Conservation (phyloP, 2,797 vertebrate genomes). For the Synaphobranchus kaupii region DNA sequence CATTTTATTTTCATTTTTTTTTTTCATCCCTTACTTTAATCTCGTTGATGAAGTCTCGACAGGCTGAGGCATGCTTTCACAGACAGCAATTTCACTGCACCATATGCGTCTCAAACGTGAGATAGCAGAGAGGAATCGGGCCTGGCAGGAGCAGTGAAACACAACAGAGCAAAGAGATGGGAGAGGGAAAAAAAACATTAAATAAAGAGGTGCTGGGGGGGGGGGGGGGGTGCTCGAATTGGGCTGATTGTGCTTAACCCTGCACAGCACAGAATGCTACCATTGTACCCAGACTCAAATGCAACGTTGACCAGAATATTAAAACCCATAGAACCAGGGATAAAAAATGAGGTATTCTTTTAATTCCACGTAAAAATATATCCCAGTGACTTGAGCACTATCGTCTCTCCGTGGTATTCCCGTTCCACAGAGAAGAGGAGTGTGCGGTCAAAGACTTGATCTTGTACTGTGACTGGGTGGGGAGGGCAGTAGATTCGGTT, state of each 20-base stretch:
- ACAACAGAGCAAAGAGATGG: slow-evolving; percentile 62
- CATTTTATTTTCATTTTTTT: slow-evolving; percentile 75
- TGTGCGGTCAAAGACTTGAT: slow-evolving; percentile 68
- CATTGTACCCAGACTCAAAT: not conserved
- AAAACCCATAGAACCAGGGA: not conserved
- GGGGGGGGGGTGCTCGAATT: slow-evolving; percentile 30
- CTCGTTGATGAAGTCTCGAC: slow-evolving; percentile 99
- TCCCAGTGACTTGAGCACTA: slow-evolving; percentile 77
- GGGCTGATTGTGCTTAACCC: slow-evolving; percentile 44
- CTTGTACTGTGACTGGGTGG: slow-evolving; percentile 68
- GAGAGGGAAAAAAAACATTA: slow-evolving; percentile 47
- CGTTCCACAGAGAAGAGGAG: slow-evolving; percentile 62
- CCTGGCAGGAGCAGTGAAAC: slow-evolving; percentile 89
- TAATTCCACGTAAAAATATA: slow-evolving; percentile 68
- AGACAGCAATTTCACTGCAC: slow-evolving; percentile 97
- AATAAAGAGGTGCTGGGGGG: slow-evolving; percentile 40
- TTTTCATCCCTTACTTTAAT: slow-evolving; percentile 92
- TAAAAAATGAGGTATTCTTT: not conserved
- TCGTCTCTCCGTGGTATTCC: slow-evolving; percentile 50
- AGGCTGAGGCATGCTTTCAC: slow-evolving; percentile 96
- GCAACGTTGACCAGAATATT: not conserved
- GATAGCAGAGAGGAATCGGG: slow-evolving; percentile 86
- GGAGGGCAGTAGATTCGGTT: not conserved
- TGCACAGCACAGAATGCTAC: slow-evolving; percentile 19
- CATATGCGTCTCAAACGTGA: slow-evolving; percentile 95